Conservation (phyloP, 2,113 vertebrate genomes). For the Thamnophis sirtalis region DNA sequence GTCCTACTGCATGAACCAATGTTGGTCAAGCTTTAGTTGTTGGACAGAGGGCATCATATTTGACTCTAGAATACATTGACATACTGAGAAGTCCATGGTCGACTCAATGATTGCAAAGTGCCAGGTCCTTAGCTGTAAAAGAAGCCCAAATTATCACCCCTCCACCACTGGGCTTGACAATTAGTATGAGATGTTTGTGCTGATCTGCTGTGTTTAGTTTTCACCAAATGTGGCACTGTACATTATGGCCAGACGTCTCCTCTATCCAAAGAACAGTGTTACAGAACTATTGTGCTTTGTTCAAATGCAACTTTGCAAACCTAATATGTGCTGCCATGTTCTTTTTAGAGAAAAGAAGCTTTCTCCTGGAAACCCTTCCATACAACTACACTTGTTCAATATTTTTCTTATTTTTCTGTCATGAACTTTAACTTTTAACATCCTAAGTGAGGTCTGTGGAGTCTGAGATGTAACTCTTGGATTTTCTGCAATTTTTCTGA, state of each 20-base stretch:
- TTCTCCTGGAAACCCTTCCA: neutral
- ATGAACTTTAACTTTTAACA: neutral
- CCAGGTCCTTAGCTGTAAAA: neutral
- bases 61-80: neutral
- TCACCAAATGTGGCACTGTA: neutral
- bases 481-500: too few species aligned
- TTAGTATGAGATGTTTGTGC: neutral
- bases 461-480: too few species aligned
- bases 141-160: neutral
- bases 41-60: neutral
- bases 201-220: neutral
- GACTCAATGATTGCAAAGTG: neutral
- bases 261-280: neutral
- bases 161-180: neutral
- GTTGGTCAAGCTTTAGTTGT: neutral
- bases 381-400: neutral
- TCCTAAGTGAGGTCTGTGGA: neutral
- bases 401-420: neutral
- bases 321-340: too few species aligned
- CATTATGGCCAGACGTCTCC: neutral
- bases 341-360: neutral
- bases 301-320: neutral
- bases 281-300: neutral
- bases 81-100: neutral
- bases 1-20: neutral